These are phyloP conservation scores for Mimumesa dahlbomi DNA, from an alignment of 2,888 invertebrate species.

Conservation along the genomic window DNA sequence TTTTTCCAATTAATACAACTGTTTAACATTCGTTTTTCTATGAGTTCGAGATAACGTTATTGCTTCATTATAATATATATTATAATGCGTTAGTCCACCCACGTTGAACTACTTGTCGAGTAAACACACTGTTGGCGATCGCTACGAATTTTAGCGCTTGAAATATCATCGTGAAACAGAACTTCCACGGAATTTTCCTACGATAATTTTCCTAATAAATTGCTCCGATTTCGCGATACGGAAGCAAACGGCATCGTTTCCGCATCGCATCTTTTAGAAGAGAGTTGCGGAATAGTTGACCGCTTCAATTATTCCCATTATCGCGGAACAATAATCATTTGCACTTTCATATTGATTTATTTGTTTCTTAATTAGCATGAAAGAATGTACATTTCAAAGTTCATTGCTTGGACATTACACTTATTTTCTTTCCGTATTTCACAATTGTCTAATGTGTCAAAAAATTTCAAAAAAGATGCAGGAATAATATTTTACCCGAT, in stretches of 20 bases:
- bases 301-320: neutral
- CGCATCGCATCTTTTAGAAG: neutral
- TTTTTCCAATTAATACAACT: too few relatives aligned
- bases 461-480: too few relatives aligned
- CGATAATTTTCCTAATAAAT: constrained; percentile 13
- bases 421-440: too few relatives aligned
- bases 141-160: constrained; percentile 6
- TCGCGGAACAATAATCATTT: neutral
- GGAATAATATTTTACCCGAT: too few relatives aligned
- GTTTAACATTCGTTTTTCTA: neutral
- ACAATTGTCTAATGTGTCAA: too few relatives aligned
- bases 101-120: constrained; percentile 15
- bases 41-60: too few relatives aligned
- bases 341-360: neutral
- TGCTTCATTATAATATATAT: too few relatives aligned
- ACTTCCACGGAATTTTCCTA: constrained; percentile 3
- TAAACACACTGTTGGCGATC: constrained; percentile 11
- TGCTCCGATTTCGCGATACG: neutral
- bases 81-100: too few relatives aligned
- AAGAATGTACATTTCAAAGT: too few relatives aligned
- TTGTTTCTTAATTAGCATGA: neutral
- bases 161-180: constrained; percentile 8
- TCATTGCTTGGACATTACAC: too few relatives aligned
- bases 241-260: neutral
- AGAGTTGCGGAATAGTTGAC: neutral